Evolutionary conservation across 2,113 vertebrate genomes (phyloP).

Genomic region (Pseudopipra pipra): DNA sequence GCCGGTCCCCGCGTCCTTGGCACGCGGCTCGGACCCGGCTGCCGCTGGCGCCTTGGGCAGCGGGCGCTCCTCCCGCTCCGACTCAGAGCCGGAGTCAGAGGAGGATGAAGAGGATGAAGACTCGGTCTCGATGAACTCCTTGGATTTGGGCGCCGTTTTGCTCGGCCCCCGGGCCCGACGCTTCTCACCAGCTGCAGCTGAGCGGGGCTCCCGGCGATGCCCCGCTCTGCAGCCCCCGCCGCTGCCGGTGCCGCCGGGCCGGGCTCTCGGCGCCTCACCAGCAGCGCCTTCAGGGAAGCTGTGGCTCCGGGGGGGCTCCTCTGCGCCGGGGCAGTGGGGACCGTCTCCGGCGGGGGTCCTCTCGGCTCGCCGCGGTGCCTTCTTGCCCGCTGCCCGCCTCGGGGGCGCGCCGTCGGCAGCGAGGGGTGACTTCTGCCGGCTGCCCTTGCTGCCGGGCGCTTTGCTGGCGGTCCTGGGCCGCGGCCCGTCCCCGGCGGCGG

Average conservation of each 20-base stretch:
- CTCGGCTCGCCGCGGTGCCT: slow-evolving; percentile 64
- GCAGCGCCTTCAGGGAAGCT: slow-evolving; percentile 43
- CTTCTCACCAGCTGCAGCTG: slow-evolving; percentile 55
- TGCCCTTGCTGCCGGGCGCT: slow-evolving; percentile 73
- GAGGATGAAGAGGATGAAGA: slow-evolving; percentile 79
- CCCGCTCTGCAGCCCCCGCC: slow-evolving; percentile 48
- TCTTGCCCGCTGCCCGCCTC: slow-evolving; percentile 66
- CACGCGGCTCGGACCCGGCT: slow-evolving; percentile 61
- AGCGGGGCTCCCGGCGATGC: slow-evolving; percentile 63
- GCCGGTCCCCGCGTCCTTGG: slow-evolving; percentile 58
- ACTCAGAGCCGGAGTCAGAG: slow-evolving; percentile 84
- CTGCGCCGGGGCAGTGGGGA: slow-evolving; percentile 41
- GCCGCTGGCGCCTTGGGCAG: slow-evolving; percentile 74
- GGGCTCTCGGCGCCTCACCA: slow-evolving; percentile 59
- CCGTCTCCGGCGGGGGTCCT: slow-evolving; percentile 58
- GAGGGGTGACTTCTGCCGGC: slow-evolving; percentile 78
- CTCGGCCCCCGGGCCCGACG: slow-evolving; percentile 66
- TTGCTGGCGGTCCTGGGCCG: slow-evolving; percentile 75
- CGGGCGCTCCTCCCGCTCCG: slow-evolving; percentile 69
- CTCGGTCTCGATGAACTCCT: slow-evolving; percentile 78
- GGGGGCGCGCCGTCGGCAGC: slow-evolving; percentile 65
- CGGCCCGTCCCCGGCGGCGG: slow-evolving; percentile 65
- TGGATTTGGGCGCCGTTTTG: slow-evolving; percentile 72
- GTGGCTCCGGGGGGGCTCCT: slow-evolving; percentile 55
- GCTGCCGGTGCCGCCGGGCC: not conserved